Evolutionary conservation across 2,797 vertebrate genomes (phyloP).

Genomic region (Onychomys torridus): DNA sequence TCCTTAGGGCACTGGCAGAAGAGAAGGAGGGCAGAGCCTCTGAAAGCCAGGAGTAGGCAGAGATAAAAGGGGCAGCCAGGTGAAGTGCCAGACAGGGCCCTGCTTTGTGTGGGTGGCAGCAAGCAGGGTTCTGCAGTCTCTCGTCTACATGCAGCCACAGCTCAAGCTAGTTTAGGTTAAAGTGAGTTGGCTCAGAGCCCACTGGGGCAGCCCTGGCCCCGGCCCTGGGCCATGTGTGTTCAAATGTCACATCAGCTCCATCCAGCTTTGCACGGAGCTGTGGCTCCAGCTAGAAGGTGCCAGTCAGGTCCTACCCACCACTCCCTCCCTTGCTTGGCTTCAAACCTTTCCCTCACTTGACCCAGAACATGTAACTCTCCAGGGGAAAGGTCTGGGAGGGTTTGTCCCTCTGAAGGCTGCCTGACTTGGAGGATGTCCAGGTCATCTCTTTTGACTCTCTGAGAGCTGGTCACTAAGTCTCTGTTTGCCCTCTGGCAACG

Average conservation of each 20-base stretch:
- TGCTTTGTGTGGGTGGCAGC: too few species aligned
- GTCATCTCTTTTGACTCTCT: not conserved
- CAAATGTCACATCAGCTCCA: not conserved
- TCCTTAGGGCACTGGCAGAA: not conserved
- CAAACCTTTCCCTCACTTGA: not conserved
- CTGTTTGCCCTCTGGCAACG: not conserved
- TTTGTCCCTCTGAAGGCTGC: not conserved
- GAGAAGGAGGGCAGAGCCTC: not conserved
- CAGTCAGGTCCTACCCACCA: not conserved
- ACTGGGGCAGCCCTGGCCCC: not conserved
- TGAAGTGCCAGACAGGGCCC: not conserved
- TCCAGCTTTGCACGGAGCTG: not conserved
- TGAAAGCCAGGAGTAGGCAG: fast-evolving
- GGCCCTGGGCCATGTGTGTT: not conserved
- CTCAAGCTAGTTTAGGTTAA: not conserved
- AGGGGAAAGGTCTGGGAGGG: not conserved
- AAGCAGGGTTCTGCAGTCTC: not conserved
- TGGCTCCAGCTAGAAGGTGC: not conserved
- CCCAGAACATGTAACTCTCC: not conserved
- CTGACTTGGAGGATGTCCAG: not conserved
- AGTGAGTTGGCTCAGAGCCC: not conserved
- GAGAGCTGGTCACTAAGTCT: not conserved
- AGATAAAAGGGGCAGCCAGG: not conserved
- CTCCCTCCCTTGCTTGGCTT: not conserved
- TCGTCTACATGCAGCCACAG: not conserved